Evolutionary conservation across 2,797 vertebrate genomes (phyloP).

Genomic region (Setipinna tenuifilis): DNA sequence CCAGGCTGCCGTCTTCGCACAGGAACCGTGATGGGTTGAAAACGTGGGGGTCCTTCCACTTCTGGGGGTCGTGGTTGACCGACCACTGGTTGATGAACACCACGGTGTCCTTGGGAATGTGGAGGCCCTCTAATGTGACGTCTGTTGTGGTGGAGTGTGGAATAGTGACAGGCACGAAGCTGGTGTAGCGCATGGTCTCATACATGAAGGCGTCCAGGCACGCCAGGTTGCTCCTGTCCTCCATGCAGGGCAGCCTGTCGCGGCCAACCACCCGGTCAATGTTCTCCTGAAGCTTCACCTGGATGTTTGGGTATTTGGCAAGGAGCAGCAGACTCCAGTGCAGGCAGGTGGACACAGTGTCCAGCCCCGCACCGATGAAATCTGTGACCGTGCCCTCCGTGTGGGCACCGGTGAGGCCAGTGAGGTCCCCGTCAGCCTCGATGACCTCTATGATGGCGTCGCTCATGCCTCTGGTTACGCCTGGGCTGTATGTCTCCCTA

Average conservation of each 20-base stretch:
- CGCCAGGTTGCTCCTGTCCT: conserved; percentile 69
- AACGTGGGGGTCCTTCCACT: conserved; percentile 75
- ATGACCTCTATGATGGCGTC: conserved; percentile 75
- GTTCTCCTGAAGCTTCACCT: conserved; percentile 72
- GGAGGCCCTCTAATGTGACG: conserved; percentile 72
- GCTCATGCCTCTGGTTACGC: conserved; percentile 72
- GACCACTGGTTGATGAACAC: conserved; percentile 87
- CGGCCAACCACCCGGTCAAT: conserved; percentile 75
- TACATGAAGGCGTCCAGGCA: conserved; percentile 81
- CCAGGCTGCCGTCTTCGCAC: conserved; percentile 63
- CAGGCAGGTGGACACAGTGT: conserved; percentile 77
- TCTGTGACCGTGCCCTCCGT: conserved; percentile 76
- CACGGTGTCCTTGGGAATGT: conserved; percentile 79
- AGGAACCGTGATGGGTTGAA: conserved; percentile 79
- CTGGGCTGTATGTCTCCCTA: conserved; percentile 53
- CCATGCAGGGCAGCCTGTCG: conserved; percentile 67
- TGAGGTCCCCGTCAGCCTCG: conserved; percentile 50
- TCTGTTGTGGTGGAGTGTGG: conserved; percentile 80
- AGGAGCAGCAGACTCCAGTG: conserved; percentile 80
- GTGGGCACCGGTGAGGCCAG: conserved; percentile 65
- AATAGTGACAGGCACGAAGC: conserved; percentile 83
- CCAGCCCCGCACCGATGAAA: conserved; percentile 79
- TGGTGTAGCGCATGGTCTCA: conserved; percentile 79
- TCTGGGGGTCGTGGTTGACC: conserved; percentile 76
- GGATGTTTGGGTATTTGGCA: conserved; percentile 72